These are phyloP conservation scores for Platichthys stellatus DNA, from an alignment of 2,113 vertebrate species.

Conservation along the genomic window DNA sequence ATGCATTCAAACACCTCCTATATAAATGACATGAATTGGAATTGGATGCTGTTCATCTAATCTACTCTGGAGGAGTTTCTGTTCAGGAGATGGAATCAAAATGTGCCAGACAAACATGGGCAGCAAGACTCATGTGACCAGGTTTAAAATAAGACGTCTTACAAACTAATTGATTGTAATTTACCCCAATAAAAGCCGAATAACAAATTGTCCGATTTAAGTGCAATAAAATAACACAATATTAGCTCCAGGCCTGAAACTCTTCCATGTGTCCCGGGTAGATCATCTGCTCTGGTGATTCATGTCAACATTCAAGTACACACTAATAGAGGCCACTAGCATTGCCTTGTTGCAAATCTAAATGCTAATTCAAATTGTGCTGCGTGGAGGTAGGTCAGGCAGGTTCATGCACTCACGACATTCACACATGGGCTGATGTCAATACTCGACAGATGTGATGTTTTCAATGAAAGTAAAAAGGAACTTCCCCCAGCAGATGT, in stretches of 20 bases:
- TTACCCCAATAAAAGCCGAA: too few relatives aligned
- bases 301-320: conserved; percentile 8
- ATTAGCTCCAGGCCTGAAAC: too few relatives aligned
- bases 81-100: too few relatives aligned
- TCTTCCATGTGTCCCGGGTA: conserved; percentile 1
- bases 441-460: neutral
- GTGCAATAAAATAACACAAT: too few relatives aligned
- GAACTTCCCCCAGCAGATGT: neutral
- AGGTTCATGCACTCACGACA: neutral
- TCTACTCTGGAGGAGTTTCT: too few relatives aligned
- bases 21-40: too few relatives aligned
- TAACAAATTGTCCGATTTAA: too few relatives aligned
- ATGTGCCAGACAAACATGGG: too few relatives aligned
- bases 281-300: conserved; percentile 52
- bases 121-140: too few relatives aligned
- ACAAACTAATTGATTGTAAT: too few relatives aligned
- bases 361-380: conserved; percentile 25
- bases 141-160: too few relatives aligned
- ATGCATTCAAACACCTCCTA: neutral
- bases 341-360: conserved; percentile 17
- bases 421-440: neutral
- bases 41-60: too few relatives aligned
- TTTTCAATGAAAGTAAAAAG: neutral
- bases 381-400: neutral
- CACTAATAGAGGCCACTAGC: neutral